Evolutionary conservation across 2,888 invertebrate species (phyloP), one percentile per base, ranked within the genome.

Genomic region (Acleris sparsana): DNA sequence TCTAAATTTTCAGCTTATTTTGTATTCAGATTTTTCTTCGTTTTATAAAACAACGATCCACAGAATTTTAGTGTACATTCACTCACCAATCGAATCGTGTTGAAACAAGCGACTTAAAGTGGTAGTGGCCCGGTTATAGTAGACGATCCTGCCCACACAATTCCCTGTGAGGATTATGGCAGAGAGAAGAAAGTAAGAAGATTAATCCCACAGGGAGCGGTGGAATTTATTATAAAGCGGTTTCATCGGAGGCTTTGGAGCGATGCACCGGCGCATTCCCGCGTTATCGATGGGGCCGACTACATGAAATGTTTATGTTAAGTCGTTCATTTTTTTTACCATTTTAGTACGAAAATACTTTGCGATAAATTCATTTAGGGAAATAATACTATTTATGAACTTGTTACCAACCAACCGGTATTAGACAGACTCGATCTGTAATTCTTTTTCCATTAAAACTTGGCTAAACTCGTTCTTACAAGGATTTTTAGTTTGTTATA

Each of bases 201-300:
- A 91, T 90, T 92, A 91, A 92, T 92, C 88, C 91, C 89, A 80
- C 80, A 80, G 86, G 86, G 75, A 79, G 80, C 83, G 77, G 73
- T 85, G 86, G 85, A 89, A 89, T 89, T 89, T 91, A 90, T 90
- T 89, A 90, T 89, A 89, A 91, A 90, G 86, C 80, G 84, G 82
- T 88, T 86, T 83, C 83, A 78, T 85, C 78, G 79, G 78, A 81
- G 77, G 82, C 80, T 83, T 83, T 83, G 80, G 81, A 84, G 76
- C 61, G 66, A 62, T 80, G 80, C 82, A 79, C 77, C 80, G 74
- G 76, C 76, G 75, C 74, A 76, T 74, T 75, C 73, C 73, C 73
- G 72, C 69, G 75, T 75, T 77, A 82, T 84, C 77, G 80, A 77
- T 78, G 82, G 70, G 79, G 76, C 77, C 70, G 73, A 65, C 73